phyloP scores from a whole-genome alignment of 2,888 invertebrate genomes.

The Sipunculus nudus region DNA sequence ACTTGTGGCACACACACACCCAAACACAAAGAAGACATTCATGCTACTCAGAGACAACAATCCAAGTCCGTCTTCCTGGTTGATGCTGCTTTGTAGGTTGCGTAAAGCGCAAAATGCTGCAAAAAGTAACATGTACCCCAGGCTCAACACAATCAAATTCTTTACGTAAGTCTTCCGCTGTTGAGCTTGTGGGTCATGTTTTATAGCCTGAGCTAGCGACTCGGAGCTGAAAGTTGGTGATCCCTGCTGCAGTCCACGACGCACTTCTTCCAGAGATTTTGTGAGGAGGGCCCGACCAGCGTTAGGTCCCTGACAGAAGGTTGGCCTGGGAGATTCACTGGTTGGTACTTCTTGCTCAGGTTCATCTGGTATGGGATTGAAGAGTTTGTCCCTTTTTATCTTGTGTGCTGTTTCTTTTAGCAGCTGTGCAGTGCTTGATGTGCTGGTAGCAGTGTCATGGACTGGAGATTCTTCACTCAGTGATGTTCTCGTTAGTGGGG shows the following conservation, averaged over 20 bases:
- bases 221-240: constrained; percentile 14
- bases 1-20: constrained; percentile 55
- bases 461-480: too few species aligned
- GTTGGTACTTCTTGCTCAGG: too few species aligned
- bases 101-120: constrained; percentile 54
- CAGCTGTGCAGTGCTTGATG: too few species aligned
- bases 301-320: too few species aligned
- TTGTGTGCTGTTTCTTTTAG: too few species aligned
- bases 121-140: constrained; percentile 49
- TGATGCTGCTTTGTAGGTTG: constrained; percentile 61
- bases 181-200: not conserved
- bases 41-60: constrained; percentile 50
- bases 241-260: constrained; percentile 24
- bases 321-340: too few species aligned
- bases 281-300: constrained; percentile 19
- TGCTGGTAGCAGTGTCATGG: too few species aligned
- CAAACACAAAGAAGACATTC: constrained; percentile 51
- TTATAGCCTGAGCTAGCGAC: too few species aligned
- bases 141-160: constrained; percentile 53
- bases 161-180: constrained; percentile 43
- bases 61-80: constrained; percentile 56
- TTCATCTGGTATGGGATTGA: too few species aligned
- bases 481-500: too few species aligned
- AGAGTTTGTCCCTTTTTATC: too few species aligned
- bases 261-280: constrained; percentile 30